phyloP scores from a whole-genome alignment of 1,140 invertebrate genomes.

The Globodera rostochiensis region DNA sequence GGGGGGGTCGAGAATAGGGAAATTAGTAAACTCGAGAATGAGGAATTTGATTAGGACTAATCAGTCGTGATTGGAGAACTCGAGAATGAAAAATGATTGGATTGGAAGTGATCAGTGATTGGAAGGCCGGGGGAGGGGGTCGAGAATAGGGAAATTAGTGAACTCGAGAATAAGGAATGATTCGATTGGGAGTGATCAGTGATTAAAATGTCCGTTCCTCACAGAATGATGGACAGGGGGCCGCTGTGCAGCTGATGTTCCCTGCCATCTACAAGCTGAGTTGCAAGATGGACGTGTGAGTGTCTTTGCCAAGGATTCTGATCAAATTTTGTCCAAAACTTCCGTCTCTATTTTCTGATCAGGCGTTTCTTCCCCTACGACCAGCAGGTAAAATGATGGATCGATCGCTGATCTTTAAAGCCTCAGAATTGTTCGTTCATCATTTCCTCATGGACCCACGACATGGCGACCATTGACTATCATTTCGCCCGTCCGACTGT shows the following conservation, averaged over 20 bases:
- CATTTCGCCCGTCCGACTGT: conserved; percentile 44
- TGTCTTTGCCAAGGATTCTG: not conserved
- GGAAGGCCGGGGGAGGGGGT: too few relatives aligned
- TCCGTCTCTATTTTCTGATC: not conserved
- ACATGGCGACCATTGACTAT: conserved; percentile 61
- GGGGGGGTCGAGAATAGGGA: too few relatives aligned
- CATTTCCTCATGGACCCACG: conserved; percentile 63
- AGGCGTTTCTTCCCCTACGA: conserved; percentile 54
- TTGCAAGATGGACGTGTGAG: conserved; percentile 62
- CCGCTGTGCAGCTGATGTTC: conserved; percentile 62
- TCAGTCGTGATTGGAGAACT: too few relatives aligned
- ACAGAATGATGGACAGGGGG: conserved; percentile 38
- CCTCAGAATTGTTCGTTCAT: conserved; percentile 62
- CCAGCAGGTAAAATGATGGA: conserved; percentile 39
- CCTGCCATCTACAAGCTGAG: conserved; percentile 63
- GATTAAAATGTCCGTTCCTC: conserved; percentile 31
- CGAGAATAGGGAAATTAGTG: too few relatives aligned
- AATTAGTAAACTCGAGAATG: too few relatives aligned
- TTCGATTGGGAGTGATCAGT: not conserved
- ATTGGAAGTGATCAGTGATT: too few relatives aligned
- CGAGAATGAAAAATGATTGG: too few relatives aligned
- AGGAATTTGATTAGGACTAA: not conserved
- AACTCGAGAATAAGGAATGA: too few relatives aligned
- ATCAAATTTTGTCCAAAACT: too few relatives aligned
- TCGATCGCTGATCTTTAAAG: not conserved